phyloP scores from a whole-genome alignment of 2,888 invertebrate genomes.

The Nymphalis c-album region DNA sequence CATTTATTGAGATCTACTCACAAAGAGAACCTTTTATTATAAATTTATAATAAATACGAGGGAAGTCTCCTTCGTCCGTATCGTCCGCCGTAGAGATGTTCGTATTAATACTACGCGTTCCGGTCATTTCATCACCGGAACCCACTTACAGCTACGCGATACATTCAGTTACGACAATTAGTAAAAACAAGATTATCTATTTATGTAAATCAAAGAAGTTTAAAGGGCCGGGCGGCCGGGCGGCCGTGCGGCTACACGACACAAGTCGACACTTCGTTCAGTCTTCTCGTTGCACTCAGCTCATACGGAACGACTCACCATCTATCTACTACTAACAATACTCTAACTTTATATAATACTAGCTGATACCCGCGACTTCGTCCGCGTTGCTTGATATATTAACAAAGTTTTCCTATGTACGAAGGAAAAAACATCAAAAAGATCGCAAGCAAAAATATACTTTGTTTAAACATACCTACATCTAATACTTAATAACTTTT shows the following conservation, averaged over 20 bases:
- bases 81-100: neutral
- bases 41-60: conserved; percentile 6
- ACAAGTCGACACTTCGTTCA: conserved; percentile 62
- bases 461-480: no score
- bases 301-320: conserved; percentile 42
- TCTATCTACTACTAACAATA: no score
- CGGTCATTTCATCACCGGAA: neutral
- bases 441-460: no score
- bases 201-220: neutral
- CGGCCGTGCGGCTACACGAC: conserved; percentile 37
- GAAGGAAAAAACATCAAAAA: no score
- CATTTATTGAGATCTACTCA: conserved; percentile 24
- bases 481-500: no score
- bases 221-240: no score
- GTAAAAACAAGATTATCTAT: neutral
- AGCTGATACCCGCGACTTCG: no score
- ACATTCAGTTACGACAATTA: neutral
- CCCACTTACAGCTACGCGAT: neutral
- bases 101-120: neutral
- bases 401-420: no score
- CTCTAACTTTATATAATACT: neutral
- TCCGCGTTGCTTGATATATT: no score
- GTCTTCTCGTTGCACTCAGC: conserved; percentile 72
- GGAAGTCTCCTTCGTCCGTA: neutral
- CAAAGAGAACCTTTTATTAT: conserved; percentile 28